These are phyloP conservation scores for Gasterosteus aculeatus DNA, from an alignment of 2,113 vertebrate genomes.

Conservation along the genomic window DNA sequence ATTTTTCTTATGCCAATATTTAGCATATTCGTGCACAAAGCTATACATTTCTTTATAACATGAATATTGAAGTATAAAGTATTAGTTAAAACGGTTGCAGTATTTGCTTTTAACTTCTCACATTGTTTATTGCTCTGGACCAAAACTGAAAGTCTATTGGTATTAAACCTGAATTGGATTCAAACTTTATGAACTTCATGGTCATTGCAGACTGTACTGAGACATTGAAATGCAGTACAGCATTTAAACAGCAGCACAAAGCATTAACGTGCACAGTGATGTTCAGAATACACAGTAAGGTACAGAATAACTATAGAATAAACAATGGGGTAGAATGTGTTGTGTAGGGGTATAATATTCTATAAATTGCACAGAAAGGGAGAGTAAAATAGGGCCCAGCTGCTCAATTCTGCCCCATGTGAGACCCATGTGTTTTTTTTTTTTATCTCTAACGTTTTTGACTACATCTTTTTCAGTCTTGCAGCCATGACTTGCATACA, in stretches of 20 bases:
- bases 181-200: too few relatives aligned
- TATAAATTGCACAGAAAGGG: too few relatives aligned
- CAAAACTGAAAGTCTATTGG: background rate
- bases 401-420: background rate
- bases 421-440: background rate
- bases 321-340: background rate
- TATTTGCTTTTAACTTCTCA: background rate
- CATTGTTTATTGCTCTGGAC: background rate
- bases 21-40: background rate
- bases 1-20: background rate
- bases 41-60: background rate
- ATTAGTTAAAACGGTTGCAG: background rate
- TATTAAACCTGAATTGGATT: background rate
- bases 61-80: background rate
- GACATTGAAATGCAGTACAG: background rate
- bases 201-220: background rate
- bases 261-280: background rate
- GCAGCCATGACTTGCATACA: slow-evolving; percentile 96
- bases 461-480: slow-evolving; percentile 31
- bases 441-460: slow-evolving; percentile 5
- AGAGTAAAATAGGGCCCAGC: too few relatives aligned
- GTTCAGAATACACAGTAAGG: background rate
- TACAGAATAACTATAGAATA: background rate
- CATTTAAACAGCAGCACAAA: background rate
- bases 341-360: background rate